Evolutionary conservation across 2,888 invertebrate genomes (phyloP), one percentile per base, ranked within the genome.

Genomic region (Agrochola litura): DNA sequence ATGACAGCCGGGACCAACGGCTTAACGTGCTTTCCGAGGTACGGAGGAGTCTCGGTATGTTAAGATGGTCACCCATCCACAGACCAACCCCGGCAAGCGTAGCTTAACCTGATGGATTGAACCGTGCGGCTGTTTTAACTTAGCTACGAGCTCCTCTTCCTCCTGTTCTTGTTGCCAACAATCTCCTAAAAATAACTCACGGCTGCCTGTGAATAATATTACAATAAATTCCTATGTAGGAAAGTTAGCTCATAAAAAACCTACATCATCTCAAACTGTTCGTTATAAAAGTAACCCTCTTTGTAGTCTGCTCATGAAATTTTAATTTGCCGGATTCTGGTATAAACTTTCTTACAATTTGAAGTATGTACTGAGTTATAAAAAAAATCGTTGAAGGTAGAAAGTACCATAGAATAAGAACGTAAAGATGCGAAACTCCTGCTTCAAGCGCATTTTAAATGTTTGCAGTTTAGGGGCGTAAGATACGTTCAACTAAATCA

Each of bases 171-270:
- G 25, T 14, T 4, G 6, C 58, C 52, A 68, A n/a, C 37, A 60
- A 54, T 63, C 74, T 63, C 16, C 14, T n/a, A 30, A 82, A 71
- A 82, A 22, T 37, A 68, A 10, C 16, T 56, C 41, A 72, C 54
- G 30, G 19, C 41, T 5, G 6, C 37, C 37, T 43, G 30, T 77
- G 54, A 30, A 69, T 74, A 76, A 70, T 69, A 76, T 74, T 73
- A 79, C 37, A 74, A 73, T 70, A 76, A 84, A 76, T 79, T 82
- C 72, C 66, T 63, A 79, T 67, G 70, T 49, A 65, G 37, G 6
- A 80, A 84, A 85, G 61, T 80, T 83, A 63, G n/a, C 70, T 85
- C 75, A 80, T 79, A 85, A 85, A 84, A 84, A 74, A 49, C 70
- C 73, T 66, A 82, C 75, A 68, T 79, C 66, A 54, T 70, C 69